Evolutionary conservation across 2,888 invertebrate species (phyloP), one percentile per base, ranked within the genome.

Genomic region (Uropetala carovei): DNA sequence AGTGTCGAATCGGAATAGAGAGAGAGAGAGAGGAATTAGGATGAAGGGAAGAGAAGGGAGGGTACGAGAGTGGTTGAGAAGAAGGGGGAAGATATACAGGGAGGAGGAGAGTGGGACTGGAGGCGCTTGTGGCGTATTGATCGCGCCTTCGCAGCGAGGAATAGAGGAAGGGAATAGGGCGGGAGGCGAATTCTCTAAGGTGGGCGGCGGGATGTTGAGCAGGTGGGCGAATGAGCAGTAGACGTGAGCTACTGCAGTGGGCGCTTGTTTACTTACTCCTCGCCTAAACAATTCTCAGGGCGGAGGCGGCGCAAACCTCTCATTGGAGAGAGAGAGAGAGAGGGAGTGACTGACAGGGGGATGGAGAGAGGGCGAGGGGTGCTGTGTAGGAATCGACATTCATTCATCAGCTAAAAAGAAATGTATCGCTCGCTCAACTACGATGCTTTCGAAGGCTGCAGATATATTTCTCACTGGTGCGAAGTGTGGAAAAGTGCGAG

Each of bases 91-190:
- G 60, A 60, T 60, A 18, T 16, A 60, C 2, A 7, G 13, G 14
- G 18, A 60, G 18, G 60, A 18, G 60, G 58, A n/a, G 86, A 64
- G 83, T 30, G 30, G 30, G 16, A 82, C 82, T 82, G 16, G 82
- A 83, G 83, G 83, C n/a, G 83, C 56, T 83, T 83, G 83, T 59
- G 59, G 86, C 86, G 86, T 86, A 86, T 86, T 86, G 86, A 86
- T 86, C 86, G 86, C 30, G 59, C 83, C 43, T 43, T 16, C 16
- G 14, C 82, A 30, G 27, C 83, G n/a, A 83, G 83, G 83, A 83
- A 83, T 83, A 83, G 83, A 83, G 83, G 83, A 83, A 83, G 83
- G 83, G 57, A 83, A 16, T 30, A 18, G 83, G 83, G 16, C 10
- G 83, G 83, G 83, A 83, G 57, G 83, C 56, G 57, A 57, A 11